phyloP scores from a whole-genome alignment of 2,888 invertebrate genomes.

The Hyposoter dolosus region DNA sequence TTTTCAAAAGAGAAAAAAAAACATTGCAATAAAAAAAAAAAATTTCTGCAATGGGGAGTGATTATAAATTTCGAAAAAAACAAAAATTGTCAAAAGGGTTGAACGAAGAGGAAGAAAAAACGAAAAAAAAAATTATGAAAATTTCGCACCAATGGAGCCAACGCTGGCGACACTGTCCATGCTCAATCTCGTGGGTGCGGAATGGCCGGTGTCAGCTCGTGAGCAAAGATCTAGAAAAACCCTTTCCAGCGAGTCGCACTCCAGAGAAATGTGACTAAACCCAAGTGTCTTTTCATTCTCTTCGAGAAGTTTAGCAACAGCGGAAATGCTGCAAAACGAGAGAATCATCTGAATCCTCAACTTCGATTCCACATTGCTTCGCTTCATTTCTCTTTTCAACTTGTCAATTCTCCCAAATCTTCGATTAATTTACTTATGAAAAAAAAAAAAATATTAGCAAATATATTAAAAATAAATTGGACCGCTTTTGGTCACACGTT shows the following conservation, averaged over 20 bases:
- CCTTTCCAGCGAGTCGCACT: slow-evolving; percentile 88
- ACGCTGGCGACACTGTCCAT: slow-evolving; percentile 72
- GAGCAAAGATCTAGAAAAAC: slow-evolving; percentile 87
- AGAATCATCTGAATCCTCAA: slow-evolving; percentile 57
- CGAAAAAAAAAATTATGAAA: neutral
- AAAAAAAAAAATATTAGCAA: no score
- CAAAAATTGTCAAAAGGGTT: neutral
- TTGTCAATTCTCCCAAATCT: neutral
- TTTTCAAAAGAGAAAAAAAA: neutral
- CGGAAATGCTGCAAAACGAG: slow-evolving; percentile 84
- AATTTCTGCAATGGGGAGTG: neutral
- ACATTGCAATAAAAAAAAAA: neutral
- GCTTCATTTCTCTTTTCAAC: neutral
- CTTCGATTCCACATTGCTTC: slow-evolving; percentile 72
- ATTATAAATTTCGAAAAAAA: neutral
- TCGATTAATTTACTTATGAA: no score
- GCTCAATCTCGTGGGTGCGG: slow-evolving; percentile 66
- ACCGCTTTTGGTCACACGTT: no score
- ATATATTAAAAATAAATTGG: no score
- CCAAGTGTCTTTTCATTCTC: slow-evolving; percentile 83
- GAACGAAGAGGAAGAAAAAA: neutral
- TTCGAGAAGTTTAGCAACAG: slow-evolving; percentile 86
- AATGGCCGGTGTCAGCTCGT: slow-evolving; percentile 81
- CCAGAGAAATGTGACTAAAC: slow-evolving; percentile 86
- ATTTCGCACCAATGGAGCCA: slow-evolving; percentile 68